These are phyloP conservation scores for Epinephelus coioides DNA, from an alignment of 2,797 vertebrate species.

Conservation along the genomic window DNA sequence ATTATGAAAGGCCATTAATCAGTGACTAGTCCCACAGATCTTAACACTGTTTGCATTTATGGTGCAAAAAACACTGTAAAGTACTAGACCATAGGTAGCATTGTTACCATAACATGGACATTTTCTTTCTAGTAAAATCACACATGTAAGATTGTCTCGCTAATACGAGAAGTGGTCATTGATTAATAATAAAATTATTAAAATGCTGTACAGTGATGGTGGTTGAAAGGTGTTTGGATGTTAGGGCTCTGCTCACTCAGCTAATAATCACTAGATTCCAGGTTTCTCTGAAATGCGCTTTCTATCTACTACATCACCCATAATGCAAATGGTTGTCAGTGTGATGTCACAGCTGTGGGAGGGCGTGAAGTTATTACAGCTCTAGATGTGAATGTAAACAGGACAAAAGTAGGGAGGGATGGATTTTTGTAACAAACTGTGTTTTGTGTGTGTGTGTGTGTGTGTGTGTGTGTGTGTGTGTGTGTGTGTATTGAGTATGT, in stretches of 20 bases:
- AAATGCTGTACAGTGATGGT: conserved; percentile 71
- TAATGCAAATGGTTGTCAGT: conserved; percentile 58
- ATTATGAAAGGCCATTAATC: conserved; percentile 88
- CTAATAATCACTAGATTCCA: conserved; percentile 26
- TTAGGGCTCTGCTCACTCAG: conserved; percentile 38
- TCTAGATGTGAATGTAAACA: conserved; percentile 55
- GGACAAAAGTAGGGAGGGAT: conserved; percentile 33
- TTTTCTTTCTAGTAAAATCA: conserved; percentile 75
- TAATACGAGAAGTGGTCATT: conserved; percentile 81
- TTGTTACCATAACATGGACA: conserved; percentile 75
- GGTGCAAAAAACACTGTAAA: conserved; percentile 80
- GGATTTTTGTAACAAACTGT: conserved; percentile 28
- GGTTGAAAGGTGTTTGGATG: conserved; percentile 28
- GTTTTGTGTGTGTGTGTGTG: conserved; percentile 24
- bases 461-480: conserved; percentile 30
- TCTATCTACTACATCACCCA: conserved; percentile 64
- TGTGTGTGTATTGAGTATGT: conserved; percentile 13
- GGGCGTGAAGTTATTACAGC: conserved; percentile 44
- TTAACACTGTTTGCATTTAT: conserved; percentile 71
- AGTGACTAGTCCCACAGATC: conserved; percentile 76
- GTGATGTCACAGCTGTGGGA: conserved; percentile 44
- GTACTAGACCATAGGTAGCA: conserved; percentile 79
- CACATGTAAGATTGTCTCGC: conserved; percentile 84
- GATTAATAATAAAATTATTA: conserved; percentile 67
- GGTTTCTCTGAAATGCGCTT: neutral